Evolutionary conservation across 2,113 vertebrate species (phyloP), one percentile per base, ranked within the genome.

Genomic region (Melanotaenia duboulayi): DNA sequence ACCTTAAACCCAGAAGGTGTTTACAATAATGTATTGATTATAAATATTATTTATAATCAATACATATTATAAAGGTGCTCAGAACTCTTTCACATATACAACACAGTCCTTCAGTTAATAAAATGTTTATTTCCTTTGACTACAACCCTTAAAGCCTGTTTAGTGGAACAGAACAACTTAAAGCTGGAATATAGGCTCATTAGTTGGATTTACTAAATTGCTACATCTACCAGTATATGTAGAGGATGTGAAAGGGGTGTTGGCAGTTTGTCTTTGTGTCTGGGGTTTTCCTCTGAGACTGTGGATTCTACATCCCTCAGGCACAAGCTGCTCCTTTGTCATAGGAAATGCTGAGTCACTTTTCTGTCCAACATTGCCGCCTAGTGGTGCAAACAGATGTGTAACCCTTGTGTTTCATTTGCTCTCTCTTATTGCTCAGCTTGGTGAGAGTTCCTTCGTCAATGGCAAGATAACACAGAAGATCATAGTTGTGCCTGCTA

Each of bases 381-480:
- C 91, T 84, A 78, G 83, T 81, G 91, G 66, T 56, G 9, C 3
- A 12, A 52, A 48, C 2, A 24, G 22, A 50, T 7, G 23, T 69
- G n/a, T 13, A 11, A 32, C 22, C 25, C 9, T 62, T 44, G 10
- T 19, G 17, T 20, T 0, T 39, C 23, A 19, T 22, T 25, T 9
- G 35, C 39, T 19, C 16, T 32, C 57, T 71, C 74, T 67, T 35
- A 0, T 89, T 75, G 1, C 73, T 35, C 92, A 97, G 96, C 91
- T 92, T 17, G n/a, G 63, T 69, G 97, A 98, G 84, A 95, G 92
- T 78, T 84, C 91, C 51, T 96, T 95, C 24, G 20, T 88, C 88
- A 90, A 96, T 68, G 96, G 96, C 65, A 96, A 65, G 85, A 94
- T 97, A 88, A 94, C 91, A 71, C 96, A 97, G 89, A 96, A 89